Conservation (phyloP, 1,140 invertebrate species). For the Myzus persicae region DNA sequence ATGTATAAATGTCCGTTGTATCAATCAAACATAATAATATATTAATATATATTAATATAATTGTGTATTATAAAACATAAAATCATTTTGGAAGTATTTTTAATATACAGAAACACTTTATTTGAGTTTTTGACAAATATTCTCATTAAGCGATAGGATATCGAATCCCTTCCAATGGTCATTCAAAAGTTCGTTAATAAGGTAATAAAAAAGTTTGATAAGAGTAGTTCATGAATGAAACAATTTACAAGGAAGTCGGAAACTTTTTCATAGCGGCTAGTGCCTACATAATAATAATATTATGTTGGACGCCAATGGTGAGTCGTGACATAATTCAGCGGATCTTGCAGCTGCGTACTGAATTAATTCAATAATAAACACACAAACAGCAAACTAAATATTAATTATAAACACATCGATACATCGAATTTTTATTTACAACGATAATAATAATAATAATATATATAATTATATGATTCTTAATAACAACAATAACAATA, state of each 20-base stretch:
- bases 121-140: not conserved
- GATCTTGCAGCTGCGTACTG: not conserved
- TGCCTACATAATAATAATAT: too few species aligned
- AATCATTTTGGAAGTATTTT: not conserved
- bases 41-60: not conserved
- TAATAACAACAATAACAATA: slow-evolving; percentile 41
- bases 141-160: not conserved
- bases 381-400: not conserved
- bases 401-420: not conserved
- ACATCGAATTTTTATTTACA: slow-evolving; percentile 42
- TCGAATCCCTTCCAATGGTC: not conserved
- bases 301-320: not conserved
- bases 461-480: slow-evolving; percentile 16
- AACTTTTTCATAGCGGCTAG: not conserved
- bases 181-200: not conserved
- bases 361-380: not conserved
- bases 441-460: not conserved
- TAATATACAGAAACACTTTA: not conserved
- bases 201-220: not conserved
- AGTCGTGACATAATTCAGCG: not conserved
- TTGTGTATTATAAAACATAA: not conserved
- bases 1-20: not conserved
- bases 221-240: not conserved
- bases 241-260: not conserved
- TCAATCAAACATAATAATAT: not conserved